phyloP scores from a whole-genome alignment of 1,140 invertebrate genomes.

The Melitaea cinxia region DNA sequence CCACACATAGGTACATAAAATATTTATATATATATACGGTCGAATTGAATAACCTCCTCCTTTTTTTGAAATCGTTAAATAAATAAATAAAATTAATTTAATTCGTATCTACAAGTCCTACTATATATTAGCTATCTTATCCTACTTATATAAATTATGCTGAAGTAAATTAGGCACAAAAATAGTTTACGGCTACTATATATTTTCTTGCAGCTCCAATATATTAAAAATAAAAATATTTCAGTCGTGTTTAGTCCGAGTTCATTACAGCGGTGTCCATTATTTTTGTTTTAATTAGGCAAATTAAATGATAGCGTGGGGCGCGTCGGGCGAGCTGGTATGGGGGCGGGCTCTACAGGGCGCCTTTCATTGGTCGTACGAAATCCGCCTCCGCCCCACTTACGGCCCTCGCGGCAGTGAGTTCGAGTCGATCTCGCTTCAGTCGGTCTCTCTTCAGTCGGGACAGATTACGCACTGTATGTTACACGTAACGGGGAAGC shows the following conservation, averaged over 20 bases:
- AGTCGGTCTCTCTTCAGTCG: constrained; percentile 49
- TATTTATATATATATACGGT: too few species aligned
- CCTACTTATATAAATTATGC: too few species aligned
- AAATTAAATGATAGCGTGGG: constrained; percentile 69
- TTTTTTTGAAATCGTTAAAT: too few species aligned
- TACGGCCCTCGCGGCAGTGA: constrained; percentile 26
- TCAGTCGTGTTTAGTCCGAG: constrained; percentile 43
- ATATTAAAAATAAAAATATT: constrained; percentile 35
- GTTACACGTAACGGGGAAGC: constrained; percentile 34
- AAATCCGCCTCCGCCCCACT: constrained; percentile 38
- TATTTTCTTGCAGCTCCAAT: background rate
- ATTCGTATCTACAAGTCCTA: too few species aligned
- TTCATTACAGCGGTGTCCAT: constrained; percentile 70
- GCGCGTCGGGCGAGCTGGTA: constrained; percentile 41
- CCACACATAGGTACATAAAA: too few species aligned
- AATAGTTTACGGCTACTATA: background rate
- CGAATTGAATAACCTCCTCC: too few species aligned
- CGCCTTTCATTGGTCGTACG: constrained; percentile 37
- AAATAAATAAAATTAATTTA: too few species aligned
- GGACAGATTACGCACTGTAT: constrained; percentile 51
- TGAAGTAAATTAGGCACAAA: background rate
- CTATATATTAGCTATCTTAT: too few species aligned
- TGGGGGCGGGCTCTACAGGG: constrained; percentile 33
- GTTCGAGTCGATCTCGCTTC: constrained; percentile 43
- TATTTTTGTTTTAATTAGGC: constrained; percentile 80